These are phyloP conservation scores for Dryobotodes eremita DNA, from an alignment of 2,888 invertebrate species.

Conservation along the genomic window DNA sequence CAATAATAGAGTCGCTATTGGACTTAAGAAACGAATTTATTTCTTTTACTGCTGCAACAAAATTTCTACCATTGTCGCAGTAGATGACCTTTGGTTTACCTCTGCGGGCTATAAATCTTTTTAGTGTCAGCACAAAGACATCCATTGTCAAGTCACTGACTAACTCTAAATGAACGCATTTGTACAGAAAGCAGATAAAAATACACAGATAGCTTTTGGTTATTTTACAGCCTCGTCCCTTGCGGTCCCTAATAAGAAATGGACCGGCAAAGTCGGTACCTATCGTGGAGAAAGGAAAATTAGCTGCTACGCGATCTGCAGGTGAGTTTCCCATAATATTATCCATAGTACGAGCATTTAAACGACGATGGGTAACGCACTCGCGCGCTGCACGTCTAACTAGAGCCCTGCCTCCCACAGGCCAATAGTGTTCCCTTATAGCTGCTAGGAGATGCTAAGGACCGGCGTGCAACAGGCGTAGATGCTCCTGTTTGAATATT, in stretches of 20 bases:
- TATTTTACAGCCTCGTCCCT: slow-evolving; percentile 1
- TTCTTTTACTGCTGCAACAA: slow-evolving; percentile 13
- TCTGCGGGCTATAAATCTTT: slow-evolving; percentile 12
- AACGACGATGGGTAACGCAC: slow-evolving; percentile 16
- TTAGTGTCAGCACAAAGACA: slow-evolving; percentile 4
- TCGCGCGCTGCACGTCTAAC: slow-evolving; percentile 14
- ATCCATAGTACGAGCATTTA: slow-evolving; percentile 19
- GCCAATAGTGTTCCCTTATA: slow-evolving; percentile 21
- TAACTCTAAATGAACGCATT: slow-evolving; percentile 15
- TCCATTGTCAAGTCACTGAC: slow-evolving; percentile 16
- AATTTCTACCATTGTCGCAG: slow-evolving; percentile 27
- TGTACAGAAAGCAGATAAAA: background rate
- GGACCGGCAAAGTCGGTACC: slow-evolving; percentile 28
- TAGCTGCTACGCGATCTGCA: slow-evolving; percentile 7
- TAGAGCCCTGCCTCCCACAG: slow-evolving; percentile 8
- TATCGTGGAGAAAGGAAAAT: slow-evolving; percentile 12
- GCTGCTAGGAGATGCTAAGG: slow-evolving; percentile 15
- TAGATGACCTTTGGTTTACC: slow-evolving; percentile 12
- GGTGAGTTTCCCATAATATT: slow-evolving; percentile 41
- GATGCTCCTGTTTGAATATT: slow-evolving; percentile 1
- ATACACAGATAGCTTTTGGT: slow-evolving; percentile 10
- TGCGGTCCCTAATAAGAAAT: slow-evolving; percentile 15
- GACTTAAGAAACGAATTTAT: background rate
- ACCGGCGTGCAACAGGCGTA: slow-evolving; percentile 13
- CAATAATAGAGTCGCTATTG: background rate